Conservation (phyloP, 2,797 vertebrate genomes). For the Argya squamiceps region DNA sequence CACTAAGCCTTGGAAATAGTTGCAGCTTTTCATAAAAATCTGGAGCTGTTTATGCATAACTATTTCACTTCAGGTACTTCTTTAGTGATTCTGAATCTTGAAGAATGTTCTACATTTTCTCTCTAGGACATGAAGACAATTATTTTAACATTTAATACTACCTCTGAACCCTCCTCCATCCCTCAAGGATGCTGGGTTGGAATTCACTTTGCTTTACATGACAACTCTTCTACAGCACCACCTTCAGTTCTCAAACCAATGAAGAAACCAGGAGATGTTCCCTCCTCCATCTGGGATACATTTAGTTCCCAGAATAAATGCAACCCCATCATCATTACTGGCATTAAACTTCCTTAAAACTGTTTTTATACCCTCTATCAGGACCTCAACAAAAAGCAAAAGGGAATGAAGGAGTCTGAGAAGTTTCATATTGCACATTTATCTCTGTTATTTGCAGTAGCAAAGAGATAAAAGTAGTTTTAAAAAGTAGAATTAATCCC, state of each 20-base stretch:
- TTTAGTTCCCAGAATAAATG: neutral
- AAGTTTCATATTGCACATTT: neutral
- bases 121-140: neutral
- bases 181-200: neutral
- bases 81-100: neutral
- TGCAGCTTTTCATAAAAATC: neutral
- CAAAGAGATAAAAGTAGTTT: neutral
- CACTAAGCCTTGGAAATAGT: neutral
- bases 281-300: neutral
- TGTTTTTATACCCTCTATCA: neutral
- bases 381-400: neutral
- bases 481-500: neutral
- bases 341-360: neutral
- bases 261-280: neutral
- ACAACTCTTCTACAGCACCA: accelerated
- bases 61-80: neutral
- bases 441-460: too few relatives aligned
- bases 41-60: neutral
- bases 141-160: neutral
- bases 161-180: neutral
- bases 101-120: neutral
- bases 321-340: neutral
- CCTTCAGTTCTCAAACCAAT: neutral
- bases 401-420: neutral
- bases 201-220: neutral